phyloP scores from a whole-genome alignment of 2,113 vertebrate species.

The Chloebia gouldiae region DNA sequence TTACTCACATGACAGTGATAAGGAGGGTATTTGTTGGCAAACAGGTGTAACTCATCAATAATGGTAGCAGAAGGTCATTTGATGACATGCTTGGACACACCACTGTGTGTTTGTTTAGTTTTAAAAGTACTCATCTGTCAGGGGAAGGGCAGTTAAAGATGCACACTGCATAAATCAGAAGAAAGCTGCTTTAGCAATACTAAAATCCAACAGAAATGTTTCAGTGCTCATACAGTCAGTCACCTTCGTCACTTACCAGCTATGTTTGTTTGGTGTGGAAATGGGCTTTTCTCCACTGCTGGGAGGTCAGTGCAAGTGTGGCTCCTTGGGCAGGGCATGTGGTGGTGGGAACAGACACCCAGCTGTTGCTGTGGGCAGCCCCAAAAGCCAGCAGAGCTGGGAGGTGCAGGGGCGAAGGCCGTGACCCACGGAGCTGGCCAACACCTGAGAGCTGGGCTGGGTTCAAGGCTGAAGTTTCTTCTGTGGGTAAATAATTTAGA shows the following conservation, averaged over 20 bases:
- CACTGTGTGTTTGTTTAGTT: conserved; percentile 18
- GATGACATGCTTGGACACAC: conserved; percentile 24
- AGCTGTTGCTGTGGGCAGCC: not conserved
- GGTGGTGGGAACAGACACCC: not conserved
- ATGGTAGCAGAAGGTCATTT: conserved; percentile 36
- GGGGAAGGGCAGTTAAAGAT: not conserved
- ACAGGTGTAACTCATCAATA: conserved; percentile 60
- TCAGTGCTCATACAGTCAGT: not conserved
- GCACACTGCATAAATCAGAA: not conserved
- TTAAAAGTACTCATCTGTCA: conserved; percentile 27
- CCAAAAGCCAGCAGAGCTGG: not conserved
- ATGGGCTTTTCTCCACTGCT: not conserved
- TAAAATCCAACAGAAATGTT: not conserved
- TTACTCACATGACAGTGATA: conserved; percentile 45
- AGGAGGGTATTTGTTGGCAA: conserved; percentile 36
- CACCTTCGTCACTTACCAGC: not conserved
- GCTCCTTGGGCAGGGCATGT: not conserved
- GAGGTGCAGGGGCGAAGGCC: accelerated
- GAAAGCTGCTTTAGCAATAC: not conserved
- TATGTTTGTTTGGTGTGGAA: not conserved
- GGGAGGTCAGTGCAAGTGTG: not conserved
- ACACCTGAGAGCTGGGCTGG: accelerated
- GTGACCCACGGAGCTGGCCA: not conserved
- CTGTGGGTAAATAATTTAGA: not conserved
- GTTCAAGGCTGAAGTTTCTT: accelerated